A percentile compares a stretch with the other conserved stretches of the same genome.
Evolutionary conservation across 37 sponge, comb jelly and placozoan genomes (phyloP).

Genomic region (Beroe ovata): DNA sequence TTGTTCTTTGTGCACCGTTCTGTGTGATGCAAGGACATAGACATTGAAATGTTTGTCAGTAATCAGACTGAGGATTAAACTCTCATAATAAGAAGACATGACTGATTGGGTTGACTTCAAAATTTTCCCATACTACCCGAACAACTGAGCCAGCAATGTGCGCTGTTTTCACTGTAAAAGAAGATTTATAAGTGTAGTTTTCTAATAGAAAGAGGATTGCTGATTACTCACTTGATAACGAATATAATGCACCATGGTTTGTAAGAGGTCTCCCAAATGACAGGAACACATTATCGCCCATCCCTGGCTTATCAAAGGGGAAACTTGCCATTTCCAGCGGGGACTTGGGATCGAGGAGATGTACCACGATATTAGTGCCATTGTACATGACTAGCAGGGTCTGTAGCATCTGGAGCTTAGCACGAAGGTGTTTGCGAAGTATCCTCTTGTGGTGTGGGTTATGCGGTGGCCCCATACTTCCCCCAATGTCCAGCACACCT

Average conservation of each 20-base stretch:
- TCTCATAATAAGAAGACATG: too few relatives aligned
- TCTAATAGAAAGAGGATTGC: too few relatives aligned
- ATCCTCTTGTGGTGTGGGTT: neutral
- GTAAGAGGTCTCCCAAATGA: slow-evolving; percentile 11
- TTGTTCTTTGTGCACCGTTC: slow-evolving; percentile 27
- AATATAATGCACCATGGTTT: neutral
- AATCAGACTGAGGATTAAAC: too few relatives aligned
- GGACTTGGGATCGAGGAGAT: neutral
- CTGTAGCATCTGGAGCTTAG: neutral
- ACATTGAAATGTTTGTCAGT: too few relatives aligned
- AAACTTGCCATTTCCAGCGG: neutral
- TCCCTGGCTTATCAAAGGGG: neutral
- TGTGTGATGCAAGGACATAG: too few relatives aligned
- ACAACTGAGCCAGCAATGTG: too few relatives aligned
- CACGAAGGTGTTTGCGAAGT: neutral
- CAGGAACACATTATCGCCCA: neutral
- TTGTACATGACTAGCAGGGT: neutral
- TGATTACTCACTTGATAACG: neutral
- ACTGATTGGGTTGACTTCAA: too few relatives aligned
- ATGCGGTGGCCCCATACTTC: neutral
- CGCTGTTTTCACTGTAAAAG: too few relatives aligned
- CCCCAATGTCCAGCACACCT: neutral
- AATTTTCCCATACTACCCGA: too few relatives aligned
- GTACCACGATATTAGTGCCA: neutral
- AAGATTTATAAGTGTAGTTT: too few relatives aligned